Base-by-base conservation (phyloP, 2,797 vertebrate species). In the Dendrocincla fuliginosa region DNA sequence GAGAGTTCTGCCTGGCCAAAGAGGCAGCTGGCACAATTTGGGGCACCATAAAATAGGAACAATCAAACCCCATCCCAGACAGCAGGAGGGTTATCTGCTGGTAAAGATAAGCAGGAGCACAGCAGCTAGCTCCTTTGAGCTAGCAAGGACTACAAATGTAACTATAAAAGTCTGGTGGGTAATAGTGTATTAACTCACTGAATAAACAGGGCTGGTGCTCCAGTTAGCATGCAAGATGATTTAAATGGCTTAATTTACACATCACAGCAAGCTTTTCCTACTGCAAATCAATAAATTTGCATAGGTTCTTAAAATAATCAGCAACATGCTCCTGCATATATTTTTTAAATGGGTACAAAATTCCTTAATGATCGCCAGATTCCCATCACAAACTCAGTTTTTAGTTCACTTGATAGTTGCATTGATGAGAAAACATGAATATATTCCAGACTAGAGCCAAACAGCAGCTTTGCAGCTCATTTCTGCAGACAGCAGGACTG, bases 181-280 rank as follows among this genome's bases (percentile, higher is more conserved):
- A 33, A 89, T 13, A 86, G 60, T 30, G 44, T 39, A 92, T 92
- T 95, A 90, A 92, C 83, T 86, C 76, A 70, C n/a, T 73, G 70
- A 90, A 17, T 73, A 91, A 78, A 70, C 77, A 70, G 73, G 91
- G 52, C 49, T 61, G 49, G 63, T 80, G 68, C 88, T 95, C 82
- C 87, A 77, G 74, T 84, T 90, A 85, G 67, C 70, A 52, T 68
- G 83, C 35, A 85, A 79, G 80, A 64, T 81, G 33, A 93, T 95
- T 96, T 95, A 93, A 93, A 95, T 90, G 82, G 64, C 87, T 93
- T 96, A 84, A 95, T 94, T 96, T 94, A 93, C 84, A 93, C 92
- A 95, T 82, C 86, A 90, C 84, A 93, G 89, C 46, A 92, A 95
- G 78, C 71, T 91, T 93, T 86, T 83, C 90, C 74, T 84, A 84